Base-by-base conservation (phyloP, 2,888 invertebrate genomes). In the Chironomus tentans region DNA sequence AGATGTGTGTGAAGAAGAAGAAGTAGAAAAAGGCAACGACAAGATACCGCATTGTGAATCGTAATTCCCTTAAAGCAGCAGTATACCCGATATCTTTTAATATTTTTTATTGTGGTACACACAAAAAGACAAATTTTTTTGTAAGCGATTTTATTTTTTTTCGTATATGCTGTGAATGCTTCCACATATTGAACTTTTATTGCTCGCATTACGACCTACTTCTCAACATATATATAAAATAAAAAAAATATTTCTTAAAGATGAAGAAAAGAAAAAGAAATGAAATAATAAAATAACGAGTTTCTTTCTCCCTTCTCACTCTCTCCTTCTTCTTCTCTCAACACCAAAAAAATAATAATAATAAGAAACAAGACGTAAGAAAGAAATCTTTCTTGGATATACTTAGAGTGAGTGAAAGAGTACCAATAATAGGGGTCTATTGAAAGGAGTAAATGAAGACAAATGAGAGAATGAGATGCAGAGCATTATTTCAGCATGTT, bases 131-230 rank as follows among this genome's bases (percentile, higher is more conserved):
- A 65, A 21, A 24, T 65, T 65, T 21, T 21, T 18, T 65, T 21
- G 21, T 12, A 65, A 65, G 22, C 24, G 62, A 65, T 65, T 65
- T 65, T 65, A 21, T 62, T 6, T 65, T 65, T 24, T 22, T 7
- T 21, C 38, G 38, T 10, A 10, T 38, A 38, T 65, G 65, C 21
- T 65, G 38, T 10, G 38, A 10, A 38, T 65, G 65, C 21, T 65
- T 22, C 65, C 65, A 65, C 65, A 65, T 65, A 24, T 56, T 56
- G 56, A 56, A 56, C 65, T 24, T 65, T 24, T 65, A 65, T 65
- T 65, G 65, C 21, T 65, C 65, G 21, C 24, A 65, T 65, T 65
- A 65, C 65, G 65, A 65, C 65, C 65, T 65, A 65, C 65, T 65
- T 62, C 62, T 62, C 21, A 15, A 56, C 56, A 56, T 18, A 56